Evolutionary conservation across 2,888 invertebrate species (phyloP), one percentile per base, ranked within the genome.

Genomic region (Gymnoscelis rufifasciata): DNA sequence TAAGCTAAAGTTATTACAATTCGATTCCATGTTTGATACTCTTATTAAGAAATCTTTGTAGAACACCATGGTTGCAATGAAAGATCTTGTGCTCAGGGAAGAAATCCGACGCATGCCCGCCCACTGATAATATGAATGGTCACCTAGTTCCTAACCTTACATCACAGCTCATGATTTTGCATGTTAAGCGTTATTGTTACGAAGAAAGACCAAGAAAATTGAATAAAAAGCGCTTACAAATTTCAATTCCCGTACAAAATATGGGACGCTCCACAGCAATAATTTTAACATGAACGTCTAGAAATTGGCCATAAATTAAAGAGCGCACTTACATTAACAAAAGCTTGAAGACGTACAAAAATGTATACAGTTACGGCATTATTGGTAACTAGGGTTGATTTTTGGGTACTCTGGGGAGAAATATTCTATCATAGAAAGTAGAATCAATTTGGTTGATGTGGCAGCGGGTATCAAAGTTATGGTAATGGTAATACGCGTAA

Each of bases 251-350:
- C 52, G 45, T 29, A 45, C 40, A 52, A 49, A 49, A 53, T 54
- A 54, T 38, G 53, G 31, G 44, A 50, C 43, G 27, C 41, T 30
- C 46, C 38, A 15, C 23, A 47, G 54, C 42, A 55, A 62, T 59
- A 57, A 54, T 59, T 61, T 59, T 54, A 57, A 49, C 55, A 52
- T 52, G 57, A 55, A 49, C 52, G 51, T 59, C 57, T 57, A 45
- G 52, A 61, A 61, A 60, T 57, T 57, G 60, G 51, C 37, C 37
- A 59, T 60, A 59, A 61, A 60, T 61, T 53, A 55, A 46, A 55
- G 48, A 47, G 29, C 44, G 39, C 44, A 42, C 50, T 19, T 19
- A 35, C 35, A 51, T 53, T 53, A 40, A 43, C 48, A 48, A 48
- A 43, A 40, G 48, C 48, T 39, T 47, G 26, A 41, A 37, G 36